Evolutionary conservation across 2,888 invertebrate species (phyloP).

Genomic region (Linnaemya vulpina): DNA sequence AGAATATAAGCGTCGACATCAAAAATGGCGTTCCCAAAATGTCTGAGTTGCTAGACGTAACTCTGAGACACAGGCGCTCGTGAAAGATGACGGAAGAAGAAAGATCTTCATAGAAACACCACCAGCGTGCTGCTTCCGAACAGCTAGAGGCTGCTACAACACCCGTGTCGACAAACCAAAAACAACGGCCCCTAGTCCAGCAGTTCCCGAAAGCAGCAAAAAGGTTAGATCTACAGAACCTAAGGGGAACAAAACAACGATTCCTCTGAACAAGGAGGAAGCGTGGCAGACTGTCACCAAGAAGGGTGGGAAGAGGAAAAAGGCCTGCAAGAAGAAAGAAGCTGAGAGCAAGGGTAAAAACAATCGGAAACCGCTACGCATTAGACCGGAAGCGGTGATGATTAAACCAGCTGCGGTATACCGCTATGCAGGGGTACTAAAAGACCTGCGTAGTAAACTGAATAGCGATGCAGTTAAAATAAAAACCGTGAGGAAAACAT

Average conservation of each 20-base stretch:
- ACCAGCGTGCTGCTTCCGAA: too few relatives aligned
- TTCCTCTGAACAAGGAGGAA: too few relatives aligned
- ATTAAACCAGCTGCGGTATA: neutral
- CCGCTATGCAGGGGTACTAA: slow-evolving; percentile 1
- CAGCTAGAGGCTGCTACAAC: neutral
- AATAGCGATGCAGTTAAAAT: neutral
- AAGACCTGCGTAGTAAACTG: neutral
- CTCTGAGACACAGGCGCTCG: neutral
- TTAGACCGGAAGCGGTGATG: neutral
- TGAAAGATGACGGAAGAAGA: neutral
- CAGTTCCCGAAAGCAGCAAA: too few relatives aligned
- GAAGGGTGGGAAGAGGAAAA: neutral
- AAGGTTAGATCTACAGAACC: neutral
- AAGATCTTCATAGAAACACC: too few relatives aligned
- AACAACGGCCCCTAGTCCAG: too few relatives aligned
- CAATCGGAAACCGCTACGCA: neutral
- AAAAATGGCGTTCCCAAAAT: too few relatives aligned
- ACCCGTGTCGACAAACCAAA: too few relatives aligned
- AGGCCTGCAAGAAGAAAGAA: neutral
- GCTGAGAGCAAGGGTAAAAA: neutral
- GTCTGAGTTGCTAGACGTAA: too few relatives aligned
- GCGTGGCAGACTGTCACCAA: neutral
- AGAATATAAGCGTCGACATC: too few relatives aligned
- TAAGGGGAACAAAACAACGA: neutral
- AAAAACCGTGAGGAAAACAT: too few relatives aligned